Conservation (phyloP, 2,888 invertebrate genomes). For the Harpalus rufipes region DNA sequence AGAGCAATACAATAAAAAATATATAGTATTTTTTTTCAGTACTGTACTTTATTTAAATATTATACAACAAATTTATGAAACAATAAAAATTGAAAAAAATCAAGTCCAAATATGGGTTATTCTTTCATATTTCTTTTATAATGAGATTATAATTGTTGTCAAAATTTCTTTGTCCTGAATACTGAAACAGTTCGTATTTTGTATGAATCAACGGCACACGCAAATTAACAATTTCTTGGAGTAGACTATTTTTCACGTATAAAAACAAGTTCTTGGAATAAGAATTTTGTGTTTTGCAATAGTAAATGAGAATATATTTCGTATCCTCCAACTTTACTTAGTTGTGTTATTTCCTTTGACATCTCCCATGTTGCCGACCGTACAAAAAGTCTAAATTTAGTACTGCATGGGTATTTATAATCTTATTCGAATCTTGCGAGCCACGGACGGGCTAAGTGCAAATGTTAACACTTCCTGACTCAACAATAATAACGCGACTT, state of each 20-base stretch:
- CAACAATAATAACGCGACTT: constrained; percentile 4
- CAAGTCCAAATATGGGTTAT: too few species aligned
- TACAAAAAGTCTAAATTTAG: constrained; percentile 36
- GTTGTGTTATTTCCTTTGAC: constrained; percentile 28
- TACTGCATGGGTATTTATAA: constrained; percentile 56
- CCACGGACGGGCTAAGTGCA: constrained; percentile 26
- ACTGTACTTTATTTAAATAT: too few species aligned
- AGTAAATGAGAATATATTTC: not conserved
- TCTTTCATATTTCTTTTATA: too few species aligned
- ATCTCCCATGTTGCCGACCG: not conserved
- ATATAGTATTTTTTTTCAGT: too few species aligned
- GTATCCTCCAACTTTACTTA: not conserved
- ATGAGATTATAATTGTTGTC: too few species aligned
- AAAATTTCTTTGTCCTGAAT: too few species aligned
- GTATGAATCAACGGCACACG: constrained; percentile 1
- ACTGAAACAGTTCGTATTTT: not conserved
- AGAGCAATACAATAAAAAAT: too few species aligned
- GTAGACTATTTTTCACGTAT: not conserved
- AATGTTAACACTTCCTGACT: constrained; percentile 58
- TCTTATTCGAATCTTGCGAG: constrained; percentile 40
- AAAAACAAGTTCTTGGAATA: not conserved
- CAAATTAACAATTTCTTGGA: not conserved
- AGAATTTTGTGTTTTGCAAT: not conserved
- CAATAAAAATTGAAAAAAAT: too few species aligned
- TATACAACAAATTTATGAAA: too few species aligned